Evolutionary conservation across 2,888 invertebrate genomes (phyloP).

Genomic region (Acrobasis consociella): DNA sequence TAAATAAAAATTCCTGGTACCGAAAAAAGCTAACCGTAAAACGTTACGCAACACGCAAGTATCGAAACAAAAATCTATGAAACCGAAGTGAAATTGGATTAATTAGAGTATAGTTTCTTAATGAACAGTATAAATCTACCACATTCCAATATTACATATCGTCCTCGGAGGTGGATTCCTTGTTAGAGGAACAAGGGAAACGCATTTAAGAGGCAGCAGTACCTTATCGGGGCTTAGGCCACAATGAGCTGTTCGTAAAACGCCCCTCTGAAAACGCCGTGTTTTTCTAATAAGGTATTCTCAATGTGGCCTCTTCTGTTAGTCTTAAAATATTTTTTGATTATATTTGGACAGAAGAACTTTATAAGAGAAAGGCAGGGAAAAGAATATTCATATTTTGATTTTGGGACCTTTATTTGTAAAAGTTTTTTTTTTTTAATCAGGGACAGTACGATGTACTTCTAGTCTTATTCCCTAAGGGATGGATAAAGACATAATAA

Average conservation of each 20-base stretch:
- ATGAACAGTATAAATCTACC: slow-evolving; percentile 15
- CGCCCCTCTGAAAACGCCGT: not conserved
- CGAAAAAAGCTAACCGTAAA: too few species aligned
- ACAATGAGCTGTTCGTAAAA: not conserved
- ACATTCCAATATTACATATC: slow-evolving; percentile 20
- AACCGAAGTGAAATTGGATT: slow-evolving; percentile 8
- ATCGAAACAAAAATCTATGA: not conserved
- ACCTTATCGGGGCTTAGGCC: slow-evolving; percentile 61
- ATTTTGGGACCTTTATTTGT: too few species aligned
- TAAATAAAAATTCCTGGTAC: too few species aligned
- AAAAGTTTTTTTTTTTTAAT: too few species aligned
- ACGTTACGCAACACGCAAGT: too few species aligned
- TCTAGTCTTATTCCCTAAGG: too few species aligned
- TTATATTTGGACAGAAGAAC: too few species aligned
- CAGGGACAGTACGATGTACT: too few species aligned
- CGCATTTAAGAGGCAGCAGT: slow-evolving; percentile 70
- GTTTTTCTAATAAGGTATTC: not conserved
- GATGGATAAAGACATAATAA: not conserved
- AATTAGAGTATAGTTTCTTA: slow-evolving; percentile 14
- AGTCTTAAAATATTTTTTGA: not conserved
- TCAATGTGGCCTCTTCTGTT: too few species aligned
- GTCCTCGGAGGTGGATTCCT: slow-evolving; percentile 34
- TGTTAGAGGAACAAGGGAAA: slow-evolving; percentile 76
- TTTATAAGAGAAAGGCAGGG: too few species aligned
- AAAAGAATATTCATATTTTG: too few species aligned